Evolutionary conservation across 2,888 invertebrate genomes (phyloP).

Genomic region (Pyrochroa serraticornis): DNA sequence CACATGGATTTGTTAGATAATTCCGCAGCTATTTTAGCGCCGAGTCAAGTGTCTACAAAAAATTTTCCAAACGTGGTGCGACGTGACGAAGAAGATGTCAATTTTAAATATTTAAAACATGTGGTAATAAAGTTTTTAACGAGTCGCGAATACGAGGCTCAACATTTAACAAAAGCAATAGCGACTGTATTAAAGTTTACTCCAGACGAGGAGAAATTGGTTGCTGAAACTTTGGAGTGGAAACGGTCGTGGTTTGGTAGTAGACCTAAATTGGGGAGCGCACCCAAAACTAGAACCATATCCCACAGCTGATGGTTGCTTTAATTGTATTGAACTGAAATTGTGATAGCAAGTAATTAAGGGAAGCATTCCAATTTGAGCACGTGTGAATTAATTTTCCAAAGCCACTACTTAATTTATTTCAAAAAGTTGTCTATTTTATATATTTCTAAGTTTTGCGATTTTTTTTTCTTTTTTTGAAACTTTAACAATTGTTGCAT

Average conservation of each 20-base stretch:
- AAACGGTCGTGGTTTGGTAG: conserved; percentile 75
- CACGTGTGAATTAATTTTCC: too few relatives aligned
- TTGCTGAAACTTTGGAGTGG: conserved; percentile 80
- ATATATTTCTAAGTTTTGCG: too few relatives aligned
- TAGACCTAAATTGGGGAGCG: conserved; percentile 61
- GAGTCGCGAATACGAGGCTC: conserved; percentile 84
- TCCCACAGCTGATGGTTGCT: conserved; percentile 66
- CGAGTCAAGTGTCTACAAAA: conserved; percentile 62
- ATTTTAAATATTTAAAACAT: conserved; percentile 88
- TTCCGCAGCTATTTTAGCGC: conserved; percentile 68
- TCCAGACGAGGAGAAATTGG: conserved; percentile 83
- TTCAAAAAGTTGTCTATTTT: too few relatives aligned
- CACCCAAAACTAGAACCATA: conserved; percentile 63
- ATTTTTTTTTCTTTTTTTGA: too few relatives aligned
- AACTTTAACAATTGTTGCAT: too few relatives aligned
- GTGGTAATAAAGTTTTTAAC: conserved; percentile 93
- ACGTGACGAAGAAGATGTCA: conserved; percentile 69
- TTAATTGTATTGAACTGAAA: conserved; percentile 26
- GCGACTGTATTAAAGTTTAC: conserved; percentile 82
- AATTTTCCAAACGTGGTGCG: conserved; percentile 53
- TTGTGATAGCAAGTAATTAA: conserved; percentile 8
- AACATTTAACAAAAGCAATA: conserved; percentile 88
- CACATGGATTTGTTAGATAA: conserved; percentile 61
- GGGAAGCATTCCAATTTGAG: too few relatives aligned
- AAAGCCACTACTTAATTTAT: too few relatives aligned